Base-by-base conservation (phyloP, 2,888 invertebrate species). In the Tipula unca region DNA sequence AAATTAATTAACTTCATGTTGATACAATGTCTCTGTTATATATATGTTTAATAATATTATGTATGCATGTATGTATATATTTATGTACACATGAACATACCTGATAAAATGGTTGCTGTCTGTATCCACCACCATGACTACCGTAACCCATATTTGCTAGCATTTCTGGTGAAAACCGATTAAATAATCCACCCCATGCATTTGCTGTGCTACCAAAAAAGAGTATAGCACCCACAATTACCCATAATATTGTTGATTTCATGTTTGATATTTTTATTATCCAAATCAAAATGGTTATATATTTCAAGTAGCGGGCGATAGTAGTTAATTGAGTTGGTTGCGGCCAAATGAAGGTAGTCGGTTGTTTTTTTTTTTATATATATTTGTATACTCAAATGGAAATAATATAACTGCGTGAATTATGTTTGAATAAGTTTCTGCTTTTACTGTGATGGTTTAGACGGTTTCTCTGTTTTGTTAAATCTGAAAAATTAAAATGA, bases 131-230 rank as follows among this genome's bases (percentile, higher is more conserved):
- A 35, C 93, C 92, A 88, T 93, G 93, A n/a, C 93, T 93, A 0
- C 95, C 95, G 88, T 95, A 95, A 20, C 95, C 96, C 90, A 96
- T 91, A 90, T 96, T 96, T 86, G 95, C 94, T 82, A 96, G 91
- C 94, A 96, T 95, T 89, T 96, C 96, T n/a, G 96, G 95, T 88
- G 95, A 95, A 91, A 96, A 96, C 87, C 96, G 93, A 91, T 96
- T 96, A 92, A 96, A 96, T 32, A 96, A 92, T 0, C 96, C 96
- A 25, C 95, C 96, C 96, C 96, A 96, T 54, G 94, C 95, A 87
- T 94, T 92, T 29, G 91, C 90, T 89, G 88, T 90, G 89, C 86
- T 86, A 85, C 88, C 88, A 85, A 89, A 88, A 29, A 89, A 85
- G 84, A 89, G 87, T 39, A 88, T 86, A 39, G 88, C 87, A 48